Evolutionary conservation across 1,140 invertebrate genomes (phyloP), one percentile per base, ranked within the genome.

Genomic region (Oryctes rhinoceros): DNA sequence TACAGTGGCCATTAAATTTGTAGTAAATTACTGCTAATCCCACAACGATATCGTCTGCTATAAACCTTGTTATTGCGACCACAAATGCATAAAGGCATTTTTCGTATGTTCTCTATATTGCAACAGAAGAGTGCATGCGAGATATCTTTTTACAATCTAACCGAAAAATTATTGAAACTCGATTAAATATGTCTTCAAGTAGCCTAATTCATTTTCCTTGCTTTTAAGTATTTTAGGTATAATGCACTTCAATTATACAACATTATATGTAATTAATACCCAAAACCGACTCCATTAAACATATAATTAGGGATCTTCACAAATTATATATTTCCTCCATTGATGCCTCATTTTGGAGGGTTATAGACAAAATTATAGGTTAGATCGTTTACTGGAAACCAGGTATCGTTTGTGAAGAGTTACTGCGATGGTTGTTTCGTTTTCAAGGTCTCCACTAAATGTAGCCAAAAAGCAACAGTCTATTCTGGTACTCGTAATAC

Each of bases 301-400:
- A 15, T 71, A 71, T 71, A 71, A 71, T 71, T 71, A 71, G 20
- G 65, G 13, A 71, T 71, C 65, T 37, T 71, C 65, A 71, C 65
- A 71, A 71, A 71, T 71, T 71, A 71, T 37, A 71, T 71, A 71
- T 71, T 71, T 71, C 65, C 65, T 71, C 65, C 65, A 71, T 71
- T 71, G 65, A 71, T 71, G 35, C 65, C 65, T 71, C 65, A 71
- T 71, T 71, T 71, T 37, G 65, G 65, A 71, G 65, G 65, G 65
- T 71, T 71, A 71, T 71, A 71, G 18, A 37, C 24, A 15, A 71
- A 71, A 71, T 71, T 71, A 71, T 71, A 71, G 65, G 65, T 71
- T 71, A 37, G 65, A 71, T 13, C 65, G 65, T 71, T 71, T 71
- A 71, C 65, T 71, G 65, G 35, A 71, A 71, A 71, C 65, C 65